Percentiles rank a stretch among this genome's conserved stretches.
Evolutionary conservation across 2,113 vertebrate genomes (phyloP).

Genomic region (Cariama cristata): DNA sequence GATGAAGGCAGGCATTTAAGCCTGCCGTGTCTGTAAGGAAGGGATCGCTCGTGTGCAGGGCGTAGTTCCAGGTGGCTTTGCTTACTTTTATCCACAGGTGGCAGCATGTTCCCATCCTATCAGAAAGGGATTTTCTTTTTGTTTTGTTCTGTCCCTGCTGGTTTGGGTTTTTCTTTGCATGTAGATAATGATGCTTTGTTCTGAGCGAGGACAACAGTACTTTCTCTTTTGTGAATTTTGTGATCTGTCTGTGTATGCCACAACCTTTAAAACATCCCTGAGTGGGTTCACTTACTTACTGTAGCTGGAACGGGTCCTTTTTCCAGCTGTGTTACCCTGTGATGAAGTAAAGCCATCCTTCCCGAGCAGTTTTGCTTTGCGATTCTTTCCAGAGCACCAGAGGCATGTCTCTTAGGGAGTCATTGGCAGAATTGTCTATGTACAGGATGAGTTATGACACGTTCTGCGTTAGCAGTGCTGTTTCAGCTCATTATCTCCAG

Average conservation of each 20-base stretch:
- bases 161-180: background rate
- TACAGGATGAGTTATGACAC: background rate
- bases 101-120: constrained; percentile 40
- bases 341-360: background rate
- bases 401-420: background rate
- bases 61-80: background rate
- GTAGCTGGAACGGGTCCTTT: background rate
- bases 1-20: background rate
- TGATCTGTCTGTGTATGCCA: fast-evolving
- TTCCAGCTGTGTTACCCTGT: background rate
- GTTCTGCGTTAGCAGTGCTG: background rate
- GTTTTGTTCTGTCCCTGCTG: background rate
- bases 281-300: background rate
- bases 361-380: background rate
- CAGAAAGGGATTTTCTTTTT: background rate
- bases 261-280: background rate
- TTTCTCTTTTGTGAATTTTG: background rate
- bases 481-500: constrained; percentile 45
- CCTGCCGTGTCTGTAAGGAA: background rate
- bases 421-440: background rate
- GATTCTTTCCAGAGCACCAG: background rate
- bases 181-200: background rate
- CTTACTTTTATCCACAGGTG: constrained; percentile 53
- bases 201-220: background rate
- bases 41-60: background rate